Evolutionary conservation across 2,888 invertebrate species (phyloP), one percentile per base, ranked within the genome.

Genomic region (Nudaria mundana): DNA sequence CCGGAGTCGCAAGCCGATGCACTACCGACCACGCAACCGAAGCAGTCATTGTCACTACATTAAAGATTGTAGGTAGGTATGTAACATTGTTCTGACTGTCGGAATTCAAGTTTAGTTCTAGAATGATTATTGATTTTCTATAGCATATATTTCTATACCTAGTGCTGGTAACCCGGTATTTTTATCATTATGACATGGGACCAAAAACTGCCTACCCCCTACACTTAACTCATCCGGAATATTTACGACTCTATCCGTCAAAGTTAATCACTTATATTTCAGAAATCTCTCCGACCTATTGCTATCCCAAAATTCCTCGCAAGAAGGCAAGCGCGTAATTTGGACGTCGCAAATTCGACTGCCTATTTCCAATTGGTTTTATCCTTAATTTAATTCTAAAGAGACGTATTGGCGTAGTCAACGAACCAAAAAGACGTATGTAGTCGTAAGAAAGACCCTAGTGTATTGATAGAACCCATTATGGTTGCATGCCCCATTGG

Each of bases 331-430:
- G 59, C 61, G 58, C 52, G 65, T 67, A 73, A 75, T 75, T 73
- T 71, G 57, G 63, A 59, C 57, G 49, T 63, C 62, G 52, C 62
- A 65, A 68, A 75, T 72, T 73, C 73, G 71, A 43, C 60, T 53
- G 45, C 67, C 67, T 71, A 66, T 70, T 64, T 68, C 54, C 24
- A 52, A 71, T 77, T 72, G 83, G 83, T 76, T 82, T 84, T 75
- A 79, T 73, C 76, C 82, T 71, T 79, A 81, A 84, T 86, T 85
- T 83, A 83, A 81, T 82, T 77, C 71, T 73, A 77, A 77, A 74
- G 74, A 82, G 76, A 81, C 71, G 69, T 75, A 85, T 83, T 57
- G 78, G 69, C 57, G 67, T 58, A 66, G 44, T 63, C 77, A 76
- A 48, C 66, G 76, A 74, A 60, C 70, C 79, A 70, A 70, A 75